Evolutionary conservation across 2,113 vertebrate genomes (phyloP).

Genomic region (Sialia sialis): DNA sequence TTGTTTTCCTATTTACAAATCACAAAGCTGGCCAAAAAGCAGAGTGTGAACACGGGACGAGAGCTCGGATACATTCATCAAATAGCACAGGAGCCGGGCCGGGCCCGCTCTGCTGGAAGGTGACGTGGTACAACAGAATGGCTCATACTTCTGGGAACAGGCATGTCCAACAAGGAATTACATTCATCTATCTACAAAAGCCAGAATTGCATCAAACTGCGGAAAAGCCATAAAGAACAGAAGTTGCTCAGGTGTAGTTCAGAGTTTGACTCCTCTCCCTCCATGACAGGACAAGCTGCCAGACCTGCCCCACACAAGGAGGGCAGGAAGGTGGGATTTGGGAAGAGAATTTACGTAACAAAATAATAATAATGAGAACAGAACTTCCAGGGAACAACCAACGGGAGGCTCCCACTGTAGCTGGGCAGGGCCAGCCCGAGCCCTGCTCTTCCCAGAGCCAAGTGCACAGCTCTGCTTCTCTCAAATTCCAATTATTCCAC

Average conservation of each 20-base stretch:
- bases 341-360: not conserved
- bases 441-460: not conserved
- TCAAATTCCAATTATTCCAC: not conserved
- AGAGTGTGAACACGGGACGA: conserved; percentile 49
- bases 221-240: not conserved
- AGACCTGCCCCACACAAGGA: not conserved
- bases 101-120: conserved; percentile 1
- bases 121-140: conserved; percentile 1
- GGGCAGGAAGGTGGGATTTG: not conserved
- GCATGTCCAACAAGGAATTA: conserved; percentile 16
- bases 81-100: not conserved
- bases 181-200: conserved; percentile 57
- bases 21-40: conserved; percentile 62
- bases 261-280: not conserved
- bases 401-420: not conserved
- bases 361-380: not conserved
- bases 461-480: not conserved
- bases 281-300: not conserved
- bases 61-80: conserved; percentile 61
- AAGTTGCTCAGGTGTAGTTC: not conserved
- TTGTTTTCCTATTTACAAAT: conserved; percentile 69
- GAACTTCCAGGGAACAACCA: not conserved
- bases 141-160: not conserved
- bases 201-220: conserved; percentile 38
- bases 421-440: not conserved